Evolutionary conservation across 1,140 invertebrate genomes (phyloP), one percentile per base, ranked within the genome.

Genomic region (Drosophila saltans): DNA sequence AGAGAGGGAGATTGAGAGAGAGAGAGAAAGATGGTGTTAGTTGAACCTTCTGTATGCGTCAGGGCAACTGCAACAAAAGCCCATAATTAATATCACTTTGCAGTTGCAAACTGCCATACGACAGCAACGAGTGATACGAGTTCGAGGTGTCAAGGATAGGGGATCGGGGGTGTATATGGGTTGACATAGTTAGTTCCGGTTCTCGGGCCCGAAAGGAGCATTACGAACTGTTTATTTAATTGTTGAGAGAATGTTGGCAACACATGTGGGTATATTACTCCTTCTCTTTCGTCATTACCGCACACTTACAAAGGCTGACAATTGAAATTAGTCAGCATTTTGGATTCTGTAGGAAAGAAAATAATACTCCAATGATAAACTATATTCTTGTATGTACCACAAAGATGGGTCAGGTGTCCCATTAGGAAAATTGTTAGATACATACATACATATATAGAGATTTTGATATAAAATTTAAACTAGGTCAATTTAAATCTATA

Each of bases 61-160:
- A 63, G 43, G 41, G 65, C 30, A 75, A 66, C 30, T 66, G 70
- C 78, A 80, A 72, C 72, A 75, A 56, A 81, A 81, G 78, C 79
- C 78, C 78, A 81, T 81, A 81, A 81, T 81, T 81, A 81, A 81
- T 81, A 81, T 81, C 78, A 68, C 67, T 80, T 80, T 80, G 52
- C 67, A 80, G 72, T 80, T 81, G 68, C 68, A 76, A 72, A 70
- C 70, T 79, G 65, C 61, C 76, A 45, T 57, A 55, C 33, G 48
- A 52, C 33, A 78, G 45, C 65, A 26, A 30, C 67, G 43, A 65
- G 52, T 57, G 68, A 11, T 41, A 62, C 41, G 24, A 16, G 26
- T 36, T 9, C 8, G 57, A 36, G 57, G 58, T 60, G 36, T 40
- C 58, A 21, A 21, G 21, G 6, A 16, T 41, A 21, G 10, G 55